Evolutionary conservation across 2,797 vertebrate species (phyloP).

Genomic region (Acridotheres tristis): DNA sequence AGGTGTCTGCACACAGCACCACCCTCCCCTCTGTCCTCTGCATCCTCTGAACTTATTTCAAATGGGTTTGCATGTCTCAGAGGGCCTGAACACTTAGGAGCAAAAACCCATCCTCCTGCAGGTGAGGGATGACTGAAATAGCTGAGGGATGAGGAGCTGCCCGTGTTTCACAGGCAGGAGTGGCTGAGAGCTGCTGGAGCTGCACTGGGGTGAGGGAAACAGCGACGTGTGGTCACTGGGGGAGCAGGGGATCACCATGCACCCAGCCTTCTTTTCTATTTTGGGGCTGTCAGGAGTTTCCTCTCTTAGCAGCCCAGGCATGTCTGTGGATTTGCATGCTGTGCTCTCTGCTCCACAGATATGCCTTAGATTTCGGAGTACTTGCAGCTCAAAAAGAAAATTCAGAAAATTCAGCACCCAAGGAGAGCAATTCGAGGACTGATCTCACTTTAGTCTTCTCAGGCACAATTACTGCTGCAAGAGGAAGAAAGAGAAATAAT

Average conservation of each 20-base stretch:
- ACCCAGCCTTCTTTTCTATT: neutral
- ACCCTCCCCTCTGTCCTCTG: conserved; percentile 43
- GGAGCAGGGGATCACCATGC: neutral
- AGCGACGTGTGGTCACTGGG: neutral
- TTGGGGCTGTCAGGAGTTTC: neutral
- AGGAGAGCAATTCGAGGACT: neutral
- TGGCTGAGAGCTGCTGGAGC: neutral
- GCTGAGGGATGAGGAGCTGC: conserved; percentile 17
- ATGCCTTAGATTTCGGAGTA: neutral
- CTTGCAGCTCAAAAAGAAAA: conserved; percentile 33
- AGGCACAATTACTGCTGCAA: neutral
- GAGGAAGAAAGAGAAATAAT: conserved; percentile 37
- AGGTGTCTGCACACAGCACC: conserved; percentile 29
- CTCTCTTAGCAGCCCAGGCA: conserved; percentile 11
- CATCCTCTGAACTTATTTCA: neutral
- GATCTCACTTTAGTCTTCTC: neutral
- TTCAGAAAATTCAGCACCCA: conserved; percentile 15
- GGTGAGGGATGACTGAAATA: conserved; percentile 30
- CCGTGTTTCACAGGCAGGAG: neutral
- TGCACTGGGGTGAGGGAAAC: neutral
- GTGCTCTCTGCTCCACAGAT: conserved; percentile 34
- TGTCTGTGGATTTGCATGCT: conserved; percentile 62
- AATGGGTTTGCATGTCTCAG: conserved; percentile 36
- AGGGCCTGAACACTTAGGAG: conserved; percentile 38
- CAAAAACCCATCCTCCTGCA: conserved; percentile 7